Evolutionary conservation across 2,113 vertebrate genomes (phyloP).

Genomic region (Pelusios castaneus): DNA sequence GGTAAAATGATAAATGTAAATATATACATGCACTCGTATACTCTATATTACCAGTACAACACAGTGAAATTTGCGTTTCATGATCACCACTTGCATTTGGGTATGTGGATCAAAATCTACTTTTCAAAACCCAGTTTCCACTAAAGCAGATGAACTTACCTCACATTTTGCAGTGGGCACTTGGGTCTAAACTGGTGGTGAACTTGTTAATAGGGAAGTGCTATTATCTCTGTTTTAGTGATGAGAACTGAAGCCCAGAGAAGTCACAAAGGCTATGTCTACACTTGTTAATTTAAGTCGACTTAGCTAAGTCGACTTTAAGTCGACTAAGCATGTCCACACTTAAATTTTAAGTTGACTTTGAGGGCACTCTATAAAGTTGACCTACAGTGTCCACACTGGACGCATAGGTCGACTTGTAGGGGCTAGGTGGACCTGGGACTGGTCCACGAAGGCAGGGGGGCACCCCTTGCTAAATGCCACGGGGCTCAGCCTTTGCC

Average conservation of each 20-base stretch:
- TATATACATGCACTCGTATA: neutral
- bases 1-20: neutral
- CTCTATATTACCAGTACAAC: neutral
- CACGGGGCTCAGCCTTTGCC: no score
- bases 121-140: neutral
- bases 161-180: neutral
- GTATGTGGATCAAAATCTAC: neutral
- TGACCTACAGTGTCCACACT: no score
- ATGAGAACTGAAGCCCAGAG: neutral
- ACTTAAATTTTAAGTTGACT: no score
- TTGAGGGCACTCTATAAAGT: no score
- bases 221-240: neutral
- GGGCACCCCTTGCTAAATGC: no score
- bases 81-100: neutral
- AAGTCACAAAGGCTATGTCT: no score
- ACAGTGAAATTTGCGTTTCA: neutral
- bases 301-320: no score
- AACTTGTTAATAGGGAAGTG: neutral
- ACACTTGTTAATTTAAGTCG: no score
- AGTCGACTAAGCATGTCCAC: no score
- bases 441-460: no score
- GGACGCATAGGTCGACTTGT: no score
- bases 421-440: no score
- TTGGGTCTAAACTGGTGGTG: neutral
- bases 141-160: neutral